Percentiles rank a stretch among this genome's conserved stretches.
These are phyloP conservation scores for Phoenicopterus ruber DNA, from an alignment of 2,113 vertebrate species.

Conservation along the genomic window DNA sequence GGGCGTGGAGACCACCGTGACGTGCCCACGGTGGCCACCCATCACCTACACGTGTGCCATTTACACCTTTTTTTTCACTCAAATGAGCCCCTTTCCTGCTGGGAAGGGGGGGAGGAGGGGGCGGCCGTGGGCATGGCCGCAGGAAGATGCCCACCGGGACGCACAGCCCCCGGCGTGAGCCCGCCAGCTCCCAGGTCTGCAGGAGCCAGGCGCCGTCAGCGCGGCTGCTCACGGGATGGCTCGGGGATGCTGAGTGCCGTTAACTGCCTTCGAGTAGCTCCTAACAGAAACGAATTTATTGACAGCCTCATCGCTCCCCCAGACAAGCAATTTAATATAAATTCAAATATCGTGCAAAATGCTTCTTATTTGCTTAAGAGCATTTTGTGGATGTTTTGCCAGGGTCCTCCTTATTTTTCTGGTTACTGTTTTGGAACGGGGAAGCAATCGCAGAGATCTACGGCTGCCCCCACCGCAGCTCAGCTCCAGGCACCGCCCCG, in stretches of 20 bases:
- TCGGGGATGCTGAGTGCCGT: neutral
- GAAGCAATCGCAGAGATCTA: neutral
- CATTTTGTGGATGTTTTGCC: neutral
- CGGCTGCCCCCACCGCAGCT: neutral
- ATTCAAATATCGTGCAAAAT: neutral
- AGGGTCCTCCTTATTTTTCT: neutral
- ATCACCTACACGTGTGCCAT: neutral
- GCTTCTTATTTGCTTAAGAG: neutral
- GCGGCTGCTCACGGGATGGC: neutral
- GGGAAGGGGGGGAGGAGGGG: neutral
- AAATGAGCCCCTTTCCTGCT: neutral
- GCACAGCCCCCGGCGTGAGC: fast-evolving
- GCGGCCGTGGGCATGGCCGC: fast-evolving
- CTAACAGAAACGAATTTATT: neutral
- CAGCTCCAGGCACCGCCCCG: neutral
- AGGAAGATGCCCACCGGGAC: neutral
- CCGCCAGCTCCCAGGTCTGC: neutral
- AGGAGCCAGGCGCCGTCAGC: neutral
- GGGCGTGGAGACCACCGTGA: neutral
- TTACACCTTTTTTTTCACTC: neutral
- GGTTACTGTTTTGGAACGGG: neutral
- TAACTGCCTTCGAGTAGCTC: neutral
- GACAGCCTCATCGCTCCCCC: neutral
- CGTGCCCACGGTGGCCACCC: fast-evolving
- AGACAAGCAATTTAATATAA: neutral